These are phyloP conservation scores for Champsocephalus esox DNA, from an alignment of 2,797 vertebrate species.

Conservation along the genomic window DNA sequence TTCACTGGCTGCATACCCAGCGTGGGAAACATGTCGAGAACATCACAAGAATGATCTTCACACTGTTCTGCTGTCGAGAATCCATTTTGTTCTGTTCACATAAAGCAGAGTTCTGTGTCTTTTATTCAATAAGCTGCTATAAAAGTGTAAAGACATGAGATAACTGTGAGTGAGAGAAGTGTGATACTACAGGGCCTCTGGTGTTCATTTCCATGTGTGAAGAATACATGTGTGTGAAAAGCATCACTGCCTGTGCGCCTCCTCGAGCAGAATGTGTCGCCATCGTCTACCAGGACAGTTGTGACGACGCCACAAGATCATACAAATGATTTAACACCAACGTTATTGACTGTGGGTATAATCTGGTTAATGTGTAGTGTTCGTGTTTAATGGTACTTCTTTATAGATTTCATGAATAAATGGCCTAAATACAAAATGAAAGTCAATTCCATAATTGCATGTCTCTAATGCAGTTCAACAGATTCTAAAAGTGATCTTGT, in stretches of 20 bases:
- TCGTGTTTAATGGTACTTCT: slow-evolving; percentile 18
- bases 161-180: slow-evolving; percentile 34
- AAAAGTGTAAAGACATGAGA: slow-evolving; percentile 24
- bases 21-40: background rate
- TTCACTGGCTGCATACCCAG: slow-evolving; percentile 39
- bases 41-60: background rate
- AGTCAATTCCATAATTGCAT: slow-evolving; percentile 4
- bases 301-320: slow-evolving; percentile 26
- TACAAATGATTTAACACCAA: background rate
- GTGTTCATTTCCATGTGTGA: slow-evolving; percentile 49
- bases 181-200: slow-evolving; percentile 35
- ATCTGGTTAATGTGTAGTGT: background rate
- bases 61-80: slow-evolving; percentile 9
- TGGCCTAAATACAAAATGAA: background rate
- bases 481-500: slow-evolving; percentile 3
- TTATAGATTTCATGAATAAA: background rate
- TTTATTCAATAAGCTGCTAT: slow-evolving; percentile 9
- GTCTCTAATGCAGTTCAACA: background rate
- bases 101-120: background rate
- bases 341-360: background rate
- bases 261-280: background rate
- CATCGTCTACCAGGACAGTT: slow-evolving; percentile 6
- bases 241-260: background rate
- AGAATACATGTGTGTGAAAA: slow-evolving; percentile 51
- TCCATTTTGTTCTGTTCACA: slow-evolving; percentile 1